Evolutionary conservation across 2,888 invertebrate species (phyloP).

Genomic region (Mesochorus sp.): DNA sequence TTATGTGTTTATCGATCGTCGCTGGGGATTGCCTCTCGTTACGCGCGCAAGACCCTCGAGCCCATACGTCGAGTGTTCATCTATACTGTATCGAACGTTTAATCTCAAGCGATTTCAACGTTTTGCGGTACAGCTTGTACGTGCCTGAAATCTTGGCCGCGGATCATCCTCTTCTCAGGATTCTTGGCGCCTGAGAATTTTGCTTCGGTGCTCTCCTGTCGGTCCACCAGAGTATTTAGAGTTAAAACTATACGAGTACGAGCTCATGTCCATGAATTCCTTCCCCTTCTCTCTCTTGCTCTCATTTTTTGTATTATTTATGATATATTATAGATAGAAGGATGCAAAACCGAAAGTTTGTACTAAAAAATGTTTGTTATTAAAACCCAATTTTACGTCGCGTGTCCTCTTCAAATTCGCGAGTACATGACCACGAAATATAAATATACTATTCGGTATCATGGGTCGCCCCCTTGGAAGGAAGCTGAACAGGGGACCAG

Average conservation of each 20-base stretch:
- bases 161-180: conserved; percentile 48
- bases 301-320: too few species aligned
- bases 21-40: conserved; percentile 52
- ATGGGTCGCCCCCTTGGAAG: too few species aligned
- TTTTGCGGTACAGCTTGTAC: conserved; percentile 54
- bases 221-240: conserved; percentile 16
- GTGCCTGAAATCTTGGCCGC: conserved; percentile 55
- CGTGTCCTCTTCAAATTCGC: conserved; percentile 42
- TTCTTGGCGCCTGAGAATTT: conserved; percentile 28
- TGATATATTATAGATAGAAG: too few species aligned
- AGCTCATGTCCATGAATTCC: conserved; percentile 6
- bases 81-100: conserved; percentile 50
- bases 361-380: too few species aligned
- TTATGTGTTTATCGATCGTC: conserved; percentile 56
- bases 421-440: too few species aligned
- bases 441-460: too few species aligned
- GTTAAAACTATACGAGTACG: conserved; percentile 10
- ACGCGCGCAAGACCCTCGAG: conserved; percentile 49
- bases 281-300: too few species aligned
- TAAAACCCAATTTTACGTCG: background rate
- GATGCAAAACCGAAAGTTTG: too few species aligned
- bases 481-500: conserved; percentile 18
- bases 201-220: conserved; percentile 23
- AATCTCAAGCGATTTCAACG: conserved; percentile 56
- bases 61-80: conserved; percentile 42